Evolutionary conservation across 2,797 vertebrate genomes (phyloP).

Genomic region (Myioborus melanocephalus): DNA sequence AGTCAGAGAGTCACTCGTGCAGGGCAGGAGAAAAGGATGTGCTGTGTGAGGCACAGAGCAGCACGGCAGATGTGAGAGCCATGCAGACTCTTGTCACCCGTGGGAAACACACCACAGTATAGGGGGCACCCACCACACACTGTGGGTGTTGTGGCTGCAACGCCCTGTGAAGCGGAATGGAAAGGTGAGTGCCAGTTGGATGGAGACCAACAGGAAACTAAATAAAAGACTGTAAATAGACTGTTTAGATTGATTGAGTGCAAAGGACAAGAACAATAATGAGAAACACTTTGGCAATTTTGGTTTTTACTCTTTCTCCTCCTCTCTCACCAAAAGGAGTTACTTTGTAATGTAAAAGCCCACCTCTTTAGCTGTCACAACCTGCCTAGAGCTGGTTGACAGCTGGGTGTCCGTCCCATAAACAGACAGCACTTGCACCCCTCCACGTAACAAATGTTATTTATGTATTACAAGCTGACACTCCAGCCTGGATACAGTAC

Average conservation of each 20-base stretch:
- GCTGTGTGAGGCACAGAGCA: accelerated
- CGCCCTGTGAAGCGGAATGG: accelerated
- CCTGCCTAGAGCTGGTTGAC: not conserved
- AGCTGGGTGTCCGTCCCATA: not conserved
- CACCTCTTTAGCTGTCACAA: not conserved
- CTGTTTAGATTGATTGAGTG: not conserved
- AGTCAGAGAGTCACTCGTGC: not conserved
- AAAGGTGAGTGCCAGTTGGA: not conserved
- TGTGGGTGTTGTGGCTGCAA: accelerated
- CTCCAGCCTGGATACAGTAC: not conserved
- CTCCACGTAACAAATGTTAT: accelerated
- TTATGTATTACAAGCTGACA: accelerated
- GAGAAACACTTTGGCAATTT: not conserved
- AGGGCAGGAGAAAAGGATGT: not conserved
- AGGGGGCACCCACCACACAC: not conserved
- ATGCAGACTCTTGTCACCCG: not conserved
- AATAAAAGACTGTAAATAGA: not conserved
- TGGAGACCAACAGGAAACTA: not conserved
- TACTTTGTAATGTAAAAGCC: not conserved
- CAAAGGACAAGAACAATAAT: not conserved
- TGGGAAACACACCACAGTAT: not conserved
- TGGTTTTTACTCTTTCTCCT: not conserved
- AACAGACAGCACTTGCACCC: not conserved
- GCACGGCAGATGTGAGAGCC: not conserved
- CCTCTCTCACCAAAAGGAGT: not conserved